Conservation (phyloP, 2,113 vertebrate species). For the Burhinus bistriatus region DNA sequence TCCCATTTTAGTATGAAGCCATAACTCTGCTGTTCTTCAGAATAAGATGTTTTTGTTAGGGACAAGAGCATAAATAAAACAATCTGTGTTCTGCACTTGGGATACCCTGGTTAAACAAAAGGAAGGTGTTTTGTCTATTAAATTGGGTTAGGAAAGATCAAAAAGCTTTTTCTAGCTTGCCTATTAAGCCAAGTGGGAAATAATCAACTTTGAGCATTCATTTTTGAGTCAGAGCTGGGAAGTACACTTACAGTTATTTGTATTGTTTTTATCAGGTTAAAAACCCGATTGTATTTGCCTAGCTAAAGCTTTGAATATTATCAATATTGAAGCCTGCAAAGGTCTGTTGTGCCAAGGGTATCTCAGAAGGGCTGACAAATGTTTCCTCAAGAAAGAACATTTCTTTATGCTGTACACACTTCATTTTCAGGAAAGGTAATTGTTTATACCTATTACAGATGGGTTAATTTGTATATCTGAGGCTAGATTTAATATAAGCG, state of each 20-base stretch:
- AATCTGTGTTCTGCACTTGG: neutral
- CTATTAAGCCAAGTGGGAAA: neutral
- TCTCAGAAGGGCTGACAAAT: neutral
- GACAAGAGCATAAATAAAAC: neutral
- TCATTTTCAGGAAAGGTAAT: neutral
- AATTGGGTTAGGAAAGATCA: neutral
- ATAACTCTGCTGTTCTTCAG: neutral
- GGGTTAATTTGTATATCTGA: neutral
- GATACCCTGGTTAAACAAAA: neutral
- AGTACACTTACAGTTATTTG: neutral
- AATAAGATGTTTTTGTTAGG: neutral
- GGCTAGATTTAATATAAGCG: neutral
- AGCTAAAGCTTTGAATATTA: neutral
- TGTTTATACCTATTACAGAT: neutral
- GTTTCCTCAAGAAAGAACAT: neutral
- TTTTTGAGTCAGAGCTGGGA: neutral
- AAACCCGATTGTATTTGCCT: neutral
- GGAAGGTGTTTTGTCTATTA: neutral
- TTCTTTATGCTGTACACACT: neutral
- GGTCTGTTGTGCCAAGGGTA: neutral
- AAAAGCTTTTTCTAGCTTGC: neutral
- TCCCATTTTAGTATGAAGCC: neutral
- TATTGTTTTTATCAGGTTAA: neutral
- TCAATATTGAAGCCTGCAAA: neutral
- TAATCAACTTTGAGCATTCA: neutral